phyloP scores from a whole-genome alignment of 1,140 invertebrate genomes.

The Forficula auricularia region DNA sequence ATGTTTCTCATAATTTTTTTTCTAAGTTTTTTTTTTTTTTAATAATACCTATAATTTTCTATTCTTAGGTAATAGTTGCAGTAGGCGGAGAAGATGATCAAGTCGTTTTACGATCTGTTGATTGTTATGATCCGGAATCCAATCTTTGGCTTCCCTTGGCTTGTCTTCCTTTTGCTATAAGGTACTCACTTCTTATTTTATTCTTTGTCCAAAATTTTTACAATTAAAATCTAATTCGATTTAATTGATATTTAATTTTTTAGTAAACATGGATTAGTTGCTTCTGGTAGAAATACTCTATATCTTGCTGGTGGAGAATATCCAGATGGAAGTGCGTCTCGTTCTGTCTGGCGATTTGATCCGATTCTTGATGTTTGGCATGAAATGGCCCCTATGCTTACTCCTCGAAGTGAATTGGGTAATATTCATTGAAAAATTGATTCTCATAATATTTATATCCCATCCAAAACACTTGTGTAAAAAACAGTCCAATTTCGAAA shows the following conservation, averaged over 20 bases:
- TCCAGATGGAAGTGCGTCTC: constrained; percentile 34
- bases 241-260: constrained; percentile 13
- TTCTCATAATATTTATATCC: not conserved
- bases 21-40: too few relatives aligned
- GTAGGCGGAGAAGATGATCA: constrained; percentile 39
- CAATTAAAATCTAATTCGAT: not conserved
- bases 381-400: constrained; percentile 33
- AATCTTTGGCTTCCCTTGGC: constrained; percentile 25
- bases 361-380: constrained; percentile 33
- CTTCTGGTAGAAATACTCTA: constrained; percentile 33
- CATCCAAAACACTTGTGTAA: too few relatives aligned
- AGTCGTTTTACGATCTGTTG: constrained; percentile 34
- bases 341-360: constrained; percentile 34
- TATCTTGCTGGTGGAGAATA: constrained; percentile 38
- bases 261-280: constrained; percentile 36
- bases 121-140: constrained; percentile 30
- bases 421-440: constrained; percentile 7
- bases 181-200: constrained; percentile 15
- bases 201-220: not conserved
- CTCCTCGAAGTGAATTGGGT: constrained; percentile 33
- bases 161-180: constrained; percentile 30
- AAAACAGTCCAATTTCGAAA: too few relatives aligned
- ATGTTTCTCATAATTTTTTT: too few relatives aligned
- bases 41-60: too few relatives aligned
- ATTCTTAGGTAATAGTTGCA: constrained; percentile 34